Base-by-base conservation (phyloP, 2,888 invertebrate species). In the Agapetus fuscipes region DNA sequence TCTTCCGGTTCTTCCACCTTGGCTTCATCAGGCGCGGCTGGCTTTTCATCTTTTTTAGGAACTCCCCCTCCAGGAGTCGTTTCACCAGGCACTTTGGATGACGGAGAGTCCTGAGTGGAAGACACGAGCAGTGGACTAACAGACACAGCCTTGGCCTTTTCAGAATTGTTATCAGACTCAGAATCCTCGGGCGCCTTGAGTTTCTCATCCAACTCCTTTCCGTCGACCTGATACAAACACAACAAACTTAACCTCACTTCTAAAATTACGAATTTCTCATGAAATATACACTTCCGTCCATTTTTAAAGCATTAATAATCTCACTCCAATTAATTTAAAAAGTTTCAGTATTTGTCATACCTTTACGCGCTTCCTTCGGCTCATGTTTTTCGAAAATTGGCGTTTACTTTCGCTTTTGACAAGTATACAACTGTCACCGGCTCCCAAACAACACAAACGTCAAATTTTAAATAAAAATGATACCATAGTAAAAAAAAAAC, bases 1-100 rank as follows among this genome's bases (percentile, higher is more conserved):
- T 82, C 80, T 58, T 81, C 81, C 27, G 76, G 69, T 57, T 81
- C 81, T 37, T 80, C 80, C 46, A 68, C 74, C 52, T 74, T 75
- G 9, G 62, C 61, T 37, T 77, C 74, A 41, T 67, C 66, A 24
- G 38, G 30, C n/a, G 54, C 43, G 6, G 39, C 12, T n/a, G 62
- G 57, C 39, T 66, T 64, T 4, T 71, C 71, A 34, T 71, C 69
- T 51, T 68, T 66, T 41, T 70, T 68, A 4, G 56, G 51, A 41
- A 60, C 60, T 43, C 57, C 59, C 17, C 55, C 51, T 11, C 36
- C 25, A 12, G 45, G 32, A 39, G 61, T 53, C 41, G 58, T 58
- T 4, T 66, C 62, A 39, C 63, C 61, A 1, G 65, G 63, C 3
- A 66, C 64, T 41, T 71, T 66, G 1, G 70, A 66, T n/a, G 70